These are phyloP conservation scores for Gorsachius magnificus DNA, from an alignment of 2,797 vertebrate genomes.

Conservation along the genomic window DNA sequence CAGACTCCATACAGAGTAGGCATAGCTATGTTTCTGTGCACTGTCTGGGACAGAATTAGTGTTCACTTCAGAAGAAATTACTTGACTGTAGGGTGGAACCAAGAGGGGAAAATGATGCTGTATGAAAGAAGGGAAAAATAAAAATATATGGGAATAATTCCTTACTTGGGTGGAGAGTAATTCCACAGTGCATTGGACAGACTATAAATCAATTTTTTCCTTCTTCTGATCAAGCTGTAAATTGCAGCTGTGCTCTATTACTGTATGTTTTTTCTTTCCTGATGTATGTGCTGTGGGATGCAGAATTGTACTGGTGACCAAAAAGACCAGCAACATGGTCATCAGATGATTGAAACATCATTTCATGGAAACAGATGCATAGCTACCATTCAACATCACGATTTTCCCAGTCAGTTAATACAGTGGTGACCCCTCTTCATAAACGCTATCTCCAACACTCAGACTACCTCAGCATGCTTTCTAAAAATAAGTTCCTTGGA, in stretches of 20 bases:
- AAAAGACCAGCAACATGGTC: neutral
- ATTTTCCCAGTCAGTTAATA: neutral
- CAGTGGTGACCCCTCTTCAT: neutral
- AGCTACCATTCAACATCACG: neutral
- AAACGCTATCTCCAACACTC: neutral
- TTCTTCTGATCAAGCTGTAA: conserved; percentile 64
- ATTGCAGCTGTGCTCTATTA: conserved; percentile 31
- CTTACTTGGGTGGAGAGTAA: conserved; percentile 44
- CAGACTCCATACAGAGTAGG: neutral
- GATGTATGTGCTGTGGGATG: neutral
- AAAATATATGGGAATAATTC: conserved; percentile 45
- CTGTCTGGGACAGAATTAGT: neutral
- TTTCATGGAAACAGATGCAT: neutral
- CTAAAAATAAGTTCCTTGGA: neutral
- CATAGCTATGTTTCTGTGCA: neutral
- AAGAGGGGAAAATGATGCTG: conserved; percentile 2
- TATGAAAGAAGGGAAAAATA: neutral
- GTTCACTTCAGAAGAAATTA: conserved; percentile 18
- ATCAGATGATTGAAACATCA: neutral
- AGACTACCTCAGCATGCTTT: neutral
- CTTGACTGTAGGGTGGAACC: conserved; percentile 27
- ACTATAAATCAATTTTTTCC: conserved; percentile 58
- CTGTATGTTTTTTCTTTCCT: conserved; percentile 21
- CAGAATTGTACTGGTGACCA: neutral
- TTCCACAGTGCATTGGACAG: conserved; percentile 61